phyloP scores from a whole-genome alignment of 1,140 invertebrate species.

The Scaptomyza hsui region DNA sequence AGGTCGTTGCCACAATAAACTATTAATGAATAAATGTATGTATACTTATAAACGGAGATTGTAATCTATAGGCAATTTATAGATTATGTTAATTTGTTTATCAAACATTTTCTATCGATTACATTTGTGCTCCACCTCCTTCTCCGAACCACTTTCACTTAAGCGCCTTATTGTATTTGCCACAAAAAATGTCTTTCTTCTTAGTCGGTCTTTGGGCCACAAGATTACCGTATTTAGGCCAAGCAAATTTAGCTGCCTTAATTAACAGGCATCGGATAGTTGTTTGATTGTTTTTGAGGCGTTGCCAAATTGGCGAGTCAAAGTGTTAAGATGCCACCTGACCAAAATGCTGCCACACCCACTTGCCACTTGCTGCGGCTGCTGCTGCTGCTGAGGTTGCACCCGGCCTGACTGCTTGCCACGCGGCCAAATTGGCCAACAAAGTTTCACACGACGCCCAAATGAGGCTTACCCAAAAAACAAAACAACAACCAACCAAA shows the following conservation, averaged over 20 bases:
- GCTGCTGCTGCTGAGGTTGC: constrained; percentile 4
- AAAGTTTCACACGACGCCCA: constrained; percentile 37
- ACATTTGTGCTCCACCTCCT: constrained; percentile 14
- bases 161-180: constrained; percentile 10
- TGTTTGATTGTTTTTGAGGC: not conserved
- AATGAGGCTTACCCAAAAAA: constrained; percentile 14
- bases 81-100: constrained; percentile 43
- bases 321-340: constrained; percentile 49
- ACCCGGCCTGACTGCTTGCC: not conserved
- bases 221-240: constrained; percentile 25
- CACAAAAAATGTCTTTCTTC: not conserved
- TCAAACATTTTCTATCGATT: constrained; percentile 19
- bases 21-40: constrained; percentile 8
- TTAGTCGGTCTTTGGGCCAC: constrained; percentile 1
- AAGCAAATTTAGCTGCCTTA: constrained; percentile 28
- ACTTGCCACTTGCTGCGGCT: constrained; percentile 13
- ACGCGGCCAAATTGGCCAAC: constrained; percentile 22
- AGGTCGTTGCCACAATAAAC: constrained; percentile 39
- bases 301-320: constrained; percentile 40
- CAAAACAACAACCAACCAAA: not conserved
- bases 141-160: constrained; percentile 38
- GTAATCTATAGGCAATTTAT: constrained; percentile 29
- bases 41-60: constrained; percentile 10
- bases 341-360: constrained; percentile 38
- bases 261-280: constrained; percentile 28